phyloP scores from a whole-genome alignment of 2,888 invertebrate genomes.

The Pharmacophagus antenor region DNA sequence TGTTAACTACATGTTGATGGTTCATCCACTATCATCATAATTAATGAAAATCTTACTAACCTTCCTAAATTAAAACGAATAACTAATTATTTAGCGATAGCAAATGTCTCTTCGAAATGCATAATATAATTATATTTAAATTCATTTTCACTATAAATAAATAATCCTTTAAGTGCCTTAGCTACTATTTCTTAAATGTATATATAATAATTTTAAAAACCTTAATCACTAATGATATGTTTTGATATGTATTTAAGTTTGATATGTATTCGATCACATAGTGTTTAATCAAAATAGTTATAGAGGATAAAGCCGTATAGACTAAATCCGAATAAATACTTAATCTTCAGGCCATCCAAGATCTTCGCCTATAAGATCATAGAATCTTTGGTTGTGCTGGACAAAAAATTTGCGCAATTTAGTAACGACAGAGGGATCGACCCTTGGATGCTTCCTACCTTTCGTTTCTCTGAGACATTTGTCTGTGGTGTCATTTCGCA shows the following conservation, averaged over 20 bases:
- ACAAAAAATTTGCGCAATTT: slow-evolving; percentile 92
- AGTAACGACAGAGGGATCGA: slow-evolving; percentile 89
- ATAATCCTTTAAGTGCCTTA: slow-evolving; percentile 52
- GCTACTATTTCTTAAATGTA: slow-evolving; percentile 63
- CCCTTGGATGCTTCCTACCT: slow-evolving; percentile 90
- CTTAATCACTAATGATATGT: slow-evolving; percentile 70
- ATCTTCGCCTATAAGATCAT: slow-evolving; percentile 94
- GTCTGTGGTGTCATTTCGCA: slow-evolving; percentile 91
- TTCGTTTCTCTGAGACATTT: slow-evolving; percentile 92
- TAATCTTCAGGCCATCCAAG: slow-evolving; percentile 96
- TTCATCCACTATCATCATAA: background rate
- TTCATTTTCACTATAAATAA: slow-evolving; percentile 39
- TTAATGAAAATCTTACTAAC: slow-evolving; percentile 33
- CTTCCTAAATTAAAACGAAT: slow-evolving; percentile 34
- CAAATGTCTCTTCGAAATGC: slow-evolving; percentile 46
- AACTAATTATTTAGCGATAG: slow-evolving; percentile 33
- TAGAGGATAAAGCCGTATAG: slow-evolving; percentile 39
- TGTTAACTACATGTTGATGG: slow-evolving; percentile 32
- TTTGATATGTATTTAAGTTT: slow-evolving; percentile 54
- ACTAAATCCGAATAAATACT: slow-evolving; percentile 32
- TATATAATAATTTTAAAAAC: slow-evolving; percentile 72
- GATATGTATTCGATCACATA: slow-evolving; percentile 68
- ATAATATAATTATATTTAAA: slow-evolving; percentile 41
- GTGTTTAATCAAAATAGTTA: slow-evolving; percentile 8
- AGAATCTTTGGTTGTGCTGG: slow-evolving; percentile 95